Base-by-base conservation (phyloP, 2,797 vertebrate genomes). In the Muscicapa striata region DNA sequence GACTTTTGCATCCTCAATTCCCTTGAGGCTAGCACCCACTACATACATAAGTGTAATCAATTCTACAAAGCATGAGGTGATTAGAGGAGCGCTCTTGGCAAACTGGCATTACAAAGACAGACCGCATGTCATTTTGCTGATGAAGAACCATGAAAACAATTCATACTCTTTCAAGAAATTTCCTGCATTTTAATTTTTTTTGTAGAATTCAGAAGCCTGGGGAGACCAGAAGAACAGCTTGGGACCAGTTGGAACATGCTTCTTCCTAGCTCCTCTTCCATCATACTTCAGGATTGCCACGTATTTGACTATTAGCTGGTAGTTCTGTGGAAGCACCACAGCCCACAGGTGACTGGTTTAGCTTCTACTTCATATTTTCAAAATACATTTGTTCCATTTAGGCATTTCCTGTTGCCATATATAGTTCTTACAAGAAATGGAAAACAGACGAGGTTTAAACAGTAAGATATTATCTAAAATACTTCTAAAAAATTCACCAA, bases 371-470 rank as follows among this genome's bases (percentile, higher is more conserved):
- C 29, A 24, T 24, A 48, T 76, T 90, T 93, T 84, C 30, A 40
- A 82, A 95, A 88, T 13, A 57, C 11, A 72, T 34, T 87, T 4
- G 1, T n/a, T 91, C 20, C 36, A 76, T 70, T 69, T 38, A 75
- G 52, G 27, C 75, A 94, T 87, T 93, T 95, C 70, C 81, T 76
- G 52, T 40, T 82, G 81, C 67, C 48, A 29, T 6, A 34, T 15
- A n/a, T 0, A 84, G 34, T 54, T 72, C 43, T 75, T 64, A 72
- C 2, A 80, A 67, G 19, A 83, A 85, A 94, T 58, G 62, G 64
- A 75, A 96, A 92, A 34, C 48, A 92, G 64, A 80, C 34, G 20
- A 68, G 34, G n/a, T 83, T 92, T 89, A 74, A 90, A 89, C 49
- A 94, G 34, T 74, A 89, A 57, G 41, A 59, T 89, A 43, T 40